Evolutionary conservation across 1,140 invertebrate genomes (phyloP).

Genomic region (Stegodyphus mimosarum): DNA sequence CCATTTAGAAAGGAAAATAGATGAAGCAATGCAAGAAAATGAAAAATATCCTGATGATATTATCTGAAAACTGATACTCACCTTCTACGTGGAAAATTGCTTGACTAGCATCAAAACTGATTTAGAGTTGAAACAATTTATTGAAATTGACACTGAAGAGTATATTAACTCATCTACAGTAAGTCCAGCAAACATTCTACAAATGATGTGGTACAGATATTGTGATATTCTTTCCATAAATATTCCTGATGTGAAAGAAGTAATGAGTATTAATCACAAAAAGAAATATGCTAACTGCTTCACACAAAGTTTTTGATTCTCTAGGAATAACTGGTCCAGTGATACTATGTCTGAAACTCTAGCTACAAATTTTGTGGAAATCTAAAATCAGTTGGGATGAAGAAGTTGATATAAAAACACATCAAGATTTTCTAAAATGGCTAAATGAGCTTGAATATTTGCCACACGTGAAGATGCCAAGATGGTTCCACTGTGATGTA

Average conservation of each 20-base stretch:
- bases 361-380: slow-evolving; percentile 19
- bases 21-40: not conserved
- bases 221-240: not conserved
- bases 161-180: not conserved
- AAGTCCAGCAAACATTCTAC: not conserved
- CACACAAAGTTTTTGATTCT: slow-evolving; percentile 21
- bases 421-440: not conserved
- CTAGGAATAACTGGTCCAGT: slow-evolving; percentile 18
- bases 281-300: not conserved
- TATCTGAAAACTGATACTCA: not conserved
- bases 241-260: not conserved
- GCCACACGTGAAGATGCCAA: not conserved
- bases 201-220: not conserved
- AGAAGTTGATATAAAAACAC: not conserved
- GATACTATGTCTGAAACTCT: slow-evolving; percentile 16
- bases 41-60: not conserved
- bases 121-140: not conserved
- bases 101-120: not conserved
- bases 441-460: slow-evolving; percentile 2
- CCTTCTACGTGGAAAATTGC: not conserved
- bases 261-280: not conserved
- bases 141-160: not conserved
- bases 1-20: not conserved
- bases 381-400: slow-evolving; percentile 3
- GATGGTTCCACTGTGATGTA: not conserved